A percentile compares a stretch with the other conserved stretches of the same genome.
These are phyloP conservation scores for Tholera decimalis DNA, from an alignment of 2,888 invertebrate genomes.

Conservation along the genomic window DNA sequence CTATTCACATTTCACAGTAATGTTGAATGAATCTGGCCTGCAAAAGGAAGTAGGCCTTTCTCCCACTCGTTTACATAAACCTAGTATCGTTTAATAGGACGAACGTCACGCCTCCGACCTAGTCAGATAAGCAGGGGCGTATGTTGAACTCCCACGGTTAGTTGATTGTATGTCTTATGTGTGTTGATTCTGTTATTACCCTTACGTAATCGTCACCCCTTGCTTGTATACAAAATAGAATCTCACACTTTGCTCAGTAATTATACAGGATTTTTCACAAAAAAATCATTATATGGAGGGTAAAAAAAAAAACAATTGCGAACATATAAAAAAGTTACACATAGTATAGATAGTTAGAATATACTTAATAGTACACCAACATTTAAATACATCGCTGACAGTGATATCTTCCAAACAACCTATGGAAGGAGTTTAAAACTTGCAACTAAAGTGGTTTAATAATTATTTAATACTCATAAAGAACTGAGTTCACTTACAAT, in stretches of 20 bases:
- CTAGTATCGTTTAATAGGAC: conserved; percentile 26
- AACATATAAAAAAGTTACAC: too few species aligned
- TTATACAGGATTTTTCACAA: too few species aligned
- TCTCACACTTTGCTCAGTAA: background rate
- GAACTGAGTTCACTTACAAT: too few species aligned
- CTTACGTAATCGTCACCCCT: conserved; percentile 16
- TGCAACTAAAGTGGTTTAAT: too few species aligned
- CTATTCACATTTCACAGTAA: conserved; percentile 50
- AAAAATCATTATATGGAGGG: too few species aligned
- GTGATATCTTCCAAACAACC: too few species aligned
- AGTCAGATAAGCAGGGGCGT: conserved; percentile 9
- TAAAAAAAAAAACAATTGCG: too few species aligned
- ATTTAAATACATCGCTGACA: too few species aligned
- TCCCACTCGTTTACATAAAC: conserved; percentile 48
- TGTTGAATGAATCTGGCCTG: conserved; percentile 40
- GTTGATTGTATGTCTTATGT: conserved; percentile 8
- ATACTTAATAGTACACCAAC: too few species aligned
- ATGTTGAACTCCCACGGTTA: conserved; percentile 14
- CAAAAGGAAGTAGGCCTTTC: conserved; percentile 38
- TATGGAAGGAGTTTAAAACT: too few species aligned
- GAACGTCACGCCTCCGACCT: conserved; percentile 20
- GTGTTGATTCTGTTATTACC: conserved; percentile 11
- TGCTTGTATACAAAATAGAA: conserved; percentile 14
- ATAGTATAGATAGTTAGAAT: too few species aligned
- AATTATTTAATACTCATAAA: too few species aligned